Evolutionary conservation across 2,888 invertebrate genomes (phyloP), one percentile per base, ranked within the genome.

Genomic region (Mycalesis mineus): DNA sequence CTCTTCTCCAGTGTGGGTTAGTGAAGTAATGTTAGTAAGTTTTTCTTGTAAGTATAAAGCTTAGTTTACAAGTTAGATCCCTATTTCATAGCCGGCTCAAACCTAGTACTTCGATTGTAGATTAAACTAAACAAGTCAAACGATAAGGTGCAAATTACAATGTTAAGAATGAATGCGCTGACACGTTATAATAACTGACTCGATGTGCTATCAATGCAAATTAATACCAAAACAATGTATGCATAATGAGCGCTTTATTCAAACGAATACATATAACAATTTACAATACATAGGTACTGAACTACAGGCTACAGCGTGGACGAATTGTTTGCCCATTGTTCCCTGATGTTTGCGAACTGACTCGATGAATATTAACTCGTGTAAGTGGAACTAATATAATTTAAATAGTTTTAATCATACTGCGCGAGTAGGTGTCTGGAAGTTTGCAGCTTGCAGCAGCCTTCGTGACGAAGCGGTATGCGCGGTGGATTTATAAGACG

Each of bases 161-260:
- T 55, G 40, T 55, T 39, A 52, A 55, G 47, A 48, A 39, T 45
- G 45, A 47, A 57, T 49, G 11, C 48, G 28, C 22, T 62, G 57
- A 57, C 63, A 62, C 59, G 50, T 55, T 55, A 62, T 66, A 66
- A 68, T 65, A 71, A 61, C 65, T 51, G 55, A 60, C 65, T 62
- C 65, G 68, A 67, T 63, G 61, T 60, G 67, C 68, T 58, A 60
- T 64, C 60, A 53, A 60, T 64, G 58, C 64, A 62, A 58, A 60
- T 62, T 48, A 58, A 58, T 58, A 60, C 51, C 39, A 52, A 60
- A 62, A 62, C 56, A 62, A 62, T 58, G 58, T 57, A 55, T 55
- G 60, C 58, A 67, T 65, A 66, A 65, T 62, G 59, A 61, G 40
- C 52, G 59, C 56, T 37, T 59, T 59, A 60, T 65, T 52, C 58